Percentiles rank a stretch among this genome's conserved stretches.
These are phyloP conservation scores for Reticulitermes lucifugus DNA, from an alignment of 2,888 invertebrate genomes.

Conservation along the genomic window DNA sequence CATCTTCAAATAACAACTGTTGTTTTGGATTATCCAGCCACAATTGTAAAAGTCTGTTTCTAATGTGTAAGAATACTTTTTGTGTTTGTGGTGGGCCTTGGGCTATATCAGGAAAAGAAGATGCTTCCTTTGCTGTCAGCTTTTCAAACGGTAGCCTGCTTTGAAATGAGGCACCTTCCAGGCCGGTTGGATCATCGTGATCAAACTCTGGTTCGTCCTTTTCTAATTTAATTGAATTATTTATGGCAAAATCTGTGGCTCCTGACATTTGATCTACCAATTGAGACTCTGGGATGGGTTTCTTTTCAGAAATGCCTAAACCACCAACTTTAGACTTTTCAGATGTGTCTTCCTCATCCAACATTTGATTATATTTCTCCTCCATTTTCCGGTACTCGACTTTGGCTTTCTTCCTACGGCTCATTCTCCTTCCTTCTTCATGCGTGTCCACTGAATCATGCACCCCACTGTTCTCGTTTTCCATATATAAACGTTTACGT, in stretches of 20 bases:
- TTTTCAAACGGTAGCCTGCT: constrained; percentile 94
- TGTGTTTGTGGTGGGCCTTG: constrained; percentile 84
- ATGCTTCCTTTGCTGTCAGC: constrained; percentile 92
- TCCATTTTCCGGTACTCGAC: constrained; percentile 53
- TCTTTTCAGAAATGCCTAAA: constrained; percentile 16
- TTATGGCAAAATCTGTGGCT: not conserved
- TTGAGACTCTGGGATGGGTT: constrained; percentile 14
- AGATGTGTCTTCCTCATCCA: constrained; percentile 49
- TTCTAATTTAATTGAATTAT: constrained; percentile 54
- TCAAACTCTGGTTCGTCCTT: constrained; percentile 65
- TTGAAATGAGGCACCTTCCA: constrained; percentile 95
- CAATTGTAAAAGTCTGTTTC: constrained; percentile 90
- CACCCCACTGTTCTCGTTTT: constrained; percentile 31
- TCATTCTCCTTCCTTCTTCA: constrained; percentile 45
- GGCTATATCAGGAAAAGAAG: constrained; percentile 92
- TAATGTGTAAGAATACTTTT: constrained; percentile 90
- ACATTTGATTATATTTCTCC: constrained; percentile 50
- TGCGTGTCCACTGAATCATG: constrained; percentile 5
- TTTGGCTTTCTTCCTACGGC: constrained; percentile 47
- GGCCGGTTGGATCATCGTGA: constrained; percentile 68
- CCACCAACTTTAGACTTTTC: constrained; percentile 24
- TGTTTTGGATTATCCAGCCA: constrained; percentile 97
- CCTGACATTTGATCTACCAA: not conserved
- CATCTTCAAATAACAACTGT: constrained; percentile 86
- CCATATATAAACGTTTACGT: constrained; percentile 16